Evolutionary conservation across 2,888 invertebrate species (phyloP).

Genomic region (Metallyticus violacea): DNA sequence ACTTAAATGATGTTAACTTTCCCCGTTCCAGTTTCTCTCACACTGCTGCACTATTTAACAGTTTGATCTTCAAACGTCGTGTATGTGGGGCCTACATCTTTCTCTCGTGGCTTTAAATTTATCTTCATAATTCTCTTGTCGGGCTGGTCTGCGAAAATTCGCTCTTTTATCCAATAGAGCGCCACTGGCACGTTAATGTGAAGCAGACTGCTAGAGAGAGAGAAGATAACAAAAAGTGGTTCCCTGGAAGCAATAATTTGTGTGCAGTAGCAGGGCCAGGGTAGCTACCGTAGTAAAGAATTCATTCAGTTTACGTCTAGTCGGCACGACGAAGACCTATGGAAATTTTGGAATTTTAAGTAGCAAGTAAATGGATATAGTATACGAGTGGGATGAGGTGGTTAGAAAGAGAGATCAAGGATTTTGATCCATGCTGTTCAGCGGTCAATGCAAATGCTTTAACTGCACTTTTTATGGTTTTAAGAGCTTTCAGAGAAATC

Average conservation of each 20-base stretch:
- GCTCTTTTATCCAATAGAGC: background rate
- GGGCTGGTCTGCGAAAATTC: background rate
- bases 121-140: background rate
- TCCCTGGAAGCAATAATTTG: background rate
- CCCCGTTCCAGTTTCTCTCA: too few species aligned
- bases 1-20: too few species aligned
- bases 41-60: too few species aligned
- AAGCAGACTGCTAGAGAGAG: background rate
- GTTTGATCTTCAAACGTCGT: background rate
- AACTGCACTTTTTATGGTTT: too few species aligned
- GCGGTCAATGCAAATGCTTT: too few species aligned
- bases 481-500: too few species aligned
- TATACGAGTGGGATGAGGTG: too few species aligned
- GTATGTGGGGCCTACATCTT: background rate
- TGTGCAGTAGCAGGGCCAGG: background rate
- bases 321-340: background rate
- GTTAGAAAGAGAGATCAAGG: too few species aligned
- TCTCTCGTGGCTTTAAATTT: background rate
- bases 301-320: background rate
- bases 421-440: too few species aligned
- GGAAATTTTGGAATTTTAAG: too few species aligned
- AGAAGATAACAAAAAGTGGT: background rate
- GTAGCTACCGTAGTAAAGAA: background rate
- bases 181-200: background rate
- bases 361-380: too few species aligned